Base-by-base conservation (phyloP, 2,113 vertebrate species). In the Jacana jacana region DNA sequence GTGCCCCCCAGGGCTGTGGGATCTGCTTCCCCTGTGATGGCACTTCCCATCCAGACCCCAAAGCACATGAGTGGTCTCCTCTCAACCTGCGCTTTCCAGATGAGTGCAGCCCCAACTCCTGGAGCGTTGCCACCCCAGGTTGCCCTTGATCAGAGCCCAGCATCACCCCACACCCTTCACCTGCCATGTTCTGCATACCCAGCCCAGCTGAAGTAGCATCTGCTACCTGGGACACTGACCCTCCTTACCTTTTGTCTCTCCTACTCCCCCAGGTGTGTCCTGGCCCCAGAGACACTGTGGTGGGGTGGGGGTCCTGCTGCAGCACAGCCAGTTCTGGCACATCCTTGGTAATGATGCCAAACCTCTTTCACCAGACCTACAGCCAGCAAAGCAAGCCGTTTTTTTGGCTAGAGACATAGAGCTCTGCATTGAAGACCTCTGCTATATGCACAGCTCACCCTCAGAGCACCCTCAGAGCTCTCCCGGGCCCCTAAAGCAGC, bases 21-120 rank as follows among this genome's bases (percentile, higher is more conserved):
- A 86, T 61, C 79, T 86, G 92, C 66, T 94, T 88, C 88, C 92
- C 96, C 64, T 33, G 69, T 72, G 78, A 85, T 61, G 9, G 2
- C 22, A 40, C 49, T 35, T 55, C 77, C 44, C 83, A 51, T 55
- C 91, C 95, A 64, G 22, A 27, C 18, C n/a, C 42, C 23, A 6
- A n/a, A 66, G 46, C 30, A 52, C 13, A 4, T 1, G 2, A 12
- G 31, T 9, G 46, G 52, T 22, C 37, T 52, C 14, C 42, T 54
- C 39, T 19, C 33, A 28, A 16, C 9, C 0, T 2, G 9, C 2
- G 7, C 55, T 55, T 71, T n/a, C 25, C 51, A 11, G 23, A 12
- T 1, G 13, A 42, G 33, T 4, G 5, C 58, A 65, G 49, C 3
- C 28, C 22, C 52, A 1, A 3, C 54, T 82, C 31, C 37, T 1